These are phyloP conservation scores for Phoenicopterus ruber DNA, from an alignment of 2,113 vertebrate species.

Conservation along the genomic window DNA sequence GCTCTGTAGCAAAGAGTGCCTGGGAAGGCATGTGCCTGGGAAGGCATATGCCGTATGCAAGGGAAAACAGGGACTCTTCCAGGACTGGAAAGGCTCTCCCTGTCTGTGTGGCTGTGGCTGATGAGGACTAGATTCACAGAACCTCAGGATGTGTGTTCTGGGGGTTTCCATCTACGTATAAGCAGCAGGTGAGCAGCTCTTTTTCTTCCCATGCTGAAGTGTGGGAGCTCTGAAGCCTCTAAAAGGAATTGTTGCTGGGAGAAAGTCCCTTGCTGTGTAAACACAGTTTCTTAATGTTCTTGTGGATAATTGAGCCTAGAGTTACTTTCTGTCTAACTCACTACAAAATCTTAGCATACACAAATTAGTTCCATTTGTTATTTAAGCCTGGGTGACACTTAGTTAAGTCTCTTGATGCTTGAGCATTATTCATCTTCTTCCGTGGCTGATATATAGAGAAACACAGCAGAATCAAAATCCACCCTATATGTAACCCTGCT, in stretches of 20 bases:
- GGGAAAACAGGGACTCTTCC: background rate
- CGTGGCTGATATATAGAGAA: background rate
- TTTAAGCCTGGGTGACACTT: background rate
- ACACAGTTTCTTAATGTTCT: background rate
- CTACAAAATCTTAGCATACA: background rate
- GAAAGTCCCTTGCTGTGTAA: background rate
- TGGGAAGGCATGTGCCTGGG: background rate
- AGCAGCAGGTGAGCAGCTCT: background rate
- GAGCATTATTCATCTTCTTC: background rate
- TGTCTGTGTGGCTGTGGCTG: background rate
- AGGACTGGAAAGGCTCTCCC: background rate
- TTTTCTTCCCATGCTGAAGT: background rate
- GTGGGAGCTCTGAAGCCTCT: background rate
- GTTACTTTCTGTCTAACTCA: background rate
- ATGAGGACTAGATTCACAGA: background rate
- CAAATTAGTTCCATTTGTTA: background rate
- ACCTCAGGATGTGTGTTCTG: background rate
- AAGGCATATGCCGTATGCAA: background rate
- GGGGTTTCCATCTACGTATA: rapidly evolving
- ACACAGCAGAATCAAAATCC: background rate
- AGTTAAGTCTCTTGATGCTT: background rate
- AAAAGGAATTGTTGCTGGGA: background rate
- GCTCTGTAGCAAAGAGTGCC: background rate
- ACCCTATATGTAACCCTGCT: background rate
- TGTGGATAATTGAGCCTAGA: background rate